Evolutionary conservation across 2,888 invertebrate genomes (phyloP), one percentile per base, ranked within the genome.

Genomic region (Melanostoma mellinum): DNA sequence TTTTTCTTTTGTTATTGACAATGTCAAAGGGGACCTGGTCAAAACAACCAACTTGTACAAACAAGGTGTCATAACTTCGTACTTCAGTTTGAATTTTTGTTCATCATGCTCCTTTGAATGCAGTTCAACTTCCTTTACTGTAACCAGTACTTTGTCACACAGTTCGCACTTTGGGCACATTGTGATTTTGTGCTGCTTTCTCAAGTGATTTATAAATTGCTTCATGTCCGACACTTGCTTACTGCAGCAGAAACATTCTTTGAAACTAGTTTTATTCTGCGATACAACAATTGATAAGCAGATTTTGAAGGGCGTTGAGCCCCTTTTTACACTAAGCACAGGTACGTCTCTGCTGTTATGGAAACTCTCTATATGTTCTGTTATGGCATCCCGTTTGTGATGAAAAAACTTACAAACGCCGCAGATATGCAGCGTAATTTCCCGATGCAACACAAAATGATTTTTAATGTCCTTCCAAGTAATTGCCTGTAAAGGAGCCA

Each of bases 321-420:
- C 44, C 2, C 73, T 72, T 3, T 4, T 50, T 6, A 77, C 4
- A n/a, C 5, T 44, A 3, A 82, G 5, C 10, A 82, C 63, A 6
- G 76, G 77, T 6, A 77, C 82, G 20, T 77, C 77, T 30, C 82
- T 48, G 6, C 63, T 56, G n/a, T 82, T 82, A 40, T 82, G 82
- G 1, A 73, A 3, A 2, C 20, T 56, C 36, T 69, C 44, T n/a
- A 82, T 82, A 30, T 82, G 82, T 2, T 63, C 20, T 6, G 44
- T 48, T 0, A 82, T 44, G 0, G n/a, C 61, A 0, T 30, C 42
- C 33, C n/a, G 52, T 3, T 33, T 58, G 8, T 73, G 58, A 38
- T 82, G 73, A 2, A 77, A 2, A 48, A 68, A 77, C 53, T 77
- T 82, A 30, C 82, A 82, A 4, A 77, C 82, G 9, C 73, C 56